These are phyloP conservation scores for Lynx canadensis DNA, from an alignment of 2,113 vertebrate species.

Conservation along the genomic window DNA sequence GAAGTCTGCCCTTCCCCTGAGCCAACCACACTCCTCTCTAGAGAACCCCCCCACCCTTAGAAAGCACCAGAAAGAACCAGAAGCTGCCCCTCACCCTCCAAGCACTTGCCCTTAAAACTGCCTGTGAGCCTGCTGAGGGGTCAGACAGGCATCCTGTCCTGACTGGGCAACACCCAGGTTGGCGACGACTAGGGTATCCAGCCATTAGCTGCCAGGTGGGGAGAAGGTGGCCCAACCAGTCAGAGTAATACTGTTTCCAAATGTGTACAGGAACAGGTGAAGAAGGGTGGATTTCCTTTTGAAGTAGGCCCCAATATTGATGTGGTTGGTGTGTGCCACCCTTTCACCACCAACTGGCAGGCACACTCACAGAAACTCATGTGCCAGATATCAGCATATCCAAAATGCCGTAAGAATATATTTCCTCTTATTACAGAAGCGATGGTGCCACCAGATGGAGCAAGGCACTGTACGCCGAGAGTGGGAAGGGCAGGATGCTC, in stretches of 20 bases:
- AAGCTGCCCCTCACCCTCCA: background rate
- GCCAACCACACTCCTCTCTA: background rate
- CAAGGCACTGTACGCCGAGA: background rate
- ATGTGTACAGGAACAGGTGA: background rate
- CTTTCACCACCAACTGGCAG: background rate
- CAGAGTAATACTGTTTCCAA: background rate
- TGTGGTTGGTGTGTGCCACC: background rate
- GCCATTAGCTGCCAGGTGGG: background rate
- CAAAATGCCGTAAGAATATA: background rate
- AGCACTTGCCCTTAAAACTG: background rate
- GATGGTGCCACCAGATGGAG: background rate
- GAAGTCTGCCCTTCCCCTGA: background rate
- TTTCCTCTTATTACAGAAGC: background rate
- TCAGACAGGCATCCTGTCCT: background rate
- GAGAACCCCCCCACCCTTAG: background rate
- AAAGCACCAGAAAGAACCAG: slow-evolving; percentile 64
- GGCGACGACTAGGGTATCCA: background rate
- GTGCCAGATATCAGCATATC: background rate
- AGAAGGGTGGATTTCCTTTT: background rate
- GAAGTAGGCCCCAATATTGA: background rate
- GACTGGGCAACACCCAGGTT: background rate
- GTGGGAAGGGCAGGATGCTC: slow-evolving; percentile 49
- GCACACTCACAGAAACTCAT: background rate
- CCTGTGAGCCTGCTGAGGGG: background rate
- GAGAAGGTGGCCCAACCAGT: background rate